These are phyloP conservation scores for Zenarchopterus dispar DNA, from an alignment of 2,797 vertebrate species.

Conservation along the genomic window DNA sequence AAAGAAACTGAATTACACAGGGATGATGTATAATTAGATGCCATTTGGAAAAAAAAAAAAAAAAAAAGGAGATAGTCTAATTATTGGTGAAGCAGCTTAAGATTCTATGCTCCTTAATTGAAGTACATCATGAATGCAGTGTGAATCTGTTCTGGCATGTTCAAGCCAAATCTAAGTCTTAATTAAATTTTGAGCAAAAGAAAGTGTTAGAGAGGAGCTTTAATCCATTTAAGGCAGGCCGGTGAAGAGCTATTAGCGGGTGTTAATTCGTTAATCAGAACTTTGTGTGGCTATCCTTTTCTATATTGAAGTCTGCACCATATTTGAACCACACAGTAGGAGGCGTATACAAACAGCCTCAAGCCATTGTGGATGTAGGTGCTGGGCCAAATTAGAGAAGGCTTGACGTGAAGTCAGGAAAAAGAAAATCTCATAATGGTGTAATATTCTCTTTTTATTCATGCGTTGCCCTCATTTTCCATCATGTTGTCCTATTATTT, in stretches of 20 bases:
- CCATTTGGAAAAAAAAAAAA: constrained; percentile 62
- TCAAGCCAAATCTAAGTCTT: constrained; percentile 88
- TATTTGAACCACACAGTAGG: constrained; percentile 73
- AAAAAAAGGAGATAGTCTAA: constrained; percentile 81
- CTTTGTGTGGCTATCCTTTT: constrained; percentile 80
- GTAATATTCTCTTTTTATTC: constrained; percentile 69
- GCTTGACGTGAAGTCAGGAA: constrained; percentile 64
- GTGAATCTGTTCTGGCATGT: constrained; percentile 83
- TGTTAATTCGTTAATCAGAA: constrained; percentile 87
- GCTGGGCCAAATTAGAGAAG: constrained; percentile 86
- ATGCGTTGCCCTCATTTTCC: constrained; percentile 64
- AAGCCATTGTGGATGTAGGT: constrained; percentile 74
- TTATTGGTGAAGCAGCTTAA: constrained; percentile 86
- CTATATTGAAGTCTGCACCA: constrained; percentile 72
- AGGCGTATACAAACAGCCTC: constrained; percentile 76
- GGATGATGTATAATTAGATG: constrained; percentile 84
- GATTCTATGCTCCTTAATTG: constrained; percentile 84
- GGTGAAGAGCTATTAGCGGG: constrained; percentile 84
- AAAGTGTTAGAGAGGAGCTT: constrained; percentile 80
- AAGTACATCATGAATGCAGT: constrained; percentile 78
- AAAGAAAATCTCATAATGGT: constrained; percentile 61
- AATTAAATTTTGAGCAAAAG: constrained; percentile 86
- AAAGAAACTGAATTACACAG: constrained; percentile 80
- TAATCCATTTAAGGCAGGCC: constrained; percentile 85
- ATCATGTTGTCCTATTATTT: constrained; percentile 78